phyloP scores from a whole-genome alignment of 2,888 invertebrate genomes.

The Elysia crispata region DNA sequence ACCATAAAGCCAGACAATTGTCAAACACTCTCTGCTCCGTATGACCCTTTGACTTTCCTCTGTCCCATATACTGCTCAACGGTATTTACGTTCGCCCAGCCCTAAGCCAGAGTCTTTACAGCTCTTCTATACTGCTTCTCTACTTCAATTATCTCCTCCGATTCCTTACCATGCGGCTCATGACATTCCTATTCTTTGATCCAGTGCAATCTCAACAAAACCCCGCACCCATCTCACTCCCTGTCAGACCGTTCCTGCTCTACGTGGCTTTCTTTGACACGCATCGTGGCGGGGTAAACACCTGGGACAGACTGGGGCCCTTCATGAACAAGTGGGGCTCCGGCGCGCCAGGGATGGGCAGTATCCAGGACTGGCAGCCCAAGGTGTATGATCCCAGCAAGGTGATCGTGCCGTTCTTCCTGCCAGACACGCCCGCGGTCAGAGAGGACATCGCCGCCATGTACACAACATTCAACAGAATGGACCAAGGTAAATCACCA shows the following conservation, averaged over 20 bases:
- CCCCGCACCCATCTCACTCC: no score
- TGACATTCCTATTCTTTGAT: no score
- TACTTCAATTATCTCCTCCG: no score
- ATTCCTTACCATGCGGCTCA: no score
- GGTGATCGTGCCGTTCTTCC: constrained; percentile 87
- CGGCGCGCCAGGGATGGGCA: constrained; percentile 82
- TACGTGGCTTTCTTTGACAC: constrained; percentile 45
- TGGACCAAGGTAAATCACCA: constrained; percentile 91
- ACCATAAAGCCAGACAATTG: no score
- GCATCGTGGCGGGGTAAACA: constrained; percentile 16
- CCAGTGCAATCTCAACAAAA: no score
- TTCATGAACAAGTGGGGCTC: constrained; percentile 70
- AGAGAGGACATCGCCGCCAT: constrained; percentile 90
- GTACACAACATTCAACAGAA: constrained; percentile 91
- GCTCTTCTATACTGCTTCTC: no score
- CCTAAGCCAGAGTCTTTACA: no score
- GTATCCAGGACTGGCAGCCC: constrained; percentile 89
- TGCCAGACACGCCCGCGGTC: constrained; percentile 87
- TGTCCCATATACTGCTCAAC: no score
- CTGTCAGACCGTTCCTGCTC: constrained; percentile 50
- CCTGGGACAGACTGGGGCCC: constrained; percentile 22
- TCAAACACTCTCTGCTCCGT: no score
- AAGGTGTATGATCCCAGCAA: constrained; percentile 90
- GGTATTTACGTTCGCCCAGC: no score
- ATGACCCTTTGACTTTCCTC: no score